Base-by-base conservation (phyloP, 2,113 vertebrate genomes). In the Helogale parvula region DNA sequence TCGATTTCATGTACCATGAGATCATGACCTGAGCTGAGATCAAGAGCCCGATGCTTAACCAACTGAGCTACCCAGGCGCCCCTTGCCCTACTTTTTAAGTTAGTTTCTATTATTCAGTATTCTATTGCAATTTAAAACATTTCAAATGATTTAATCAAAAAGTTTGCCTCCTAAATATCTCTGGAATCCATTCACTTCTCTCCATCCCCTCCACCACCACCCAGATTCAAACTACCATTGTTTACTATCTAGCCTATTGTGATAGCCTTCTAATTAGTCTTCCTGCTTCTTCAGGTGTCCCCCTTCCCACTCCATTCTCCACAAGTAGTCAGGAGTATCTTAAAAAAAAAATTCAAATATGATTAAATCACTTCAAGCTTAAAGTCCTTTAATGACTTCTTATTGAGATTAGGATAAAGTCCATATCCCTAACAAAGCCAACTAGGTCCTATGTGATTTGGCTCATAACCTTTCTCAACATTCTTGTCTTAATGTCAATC, bases 281-380 rank as follows among this genome's bases (percentile, higher is more conserved):
- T 63, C 69, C 31, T 81, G 47, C 25, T 88, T 84, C 21, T 47
- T 81, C 50, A 74, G 47, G 45, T 80, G 25, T 71, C 33, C 31
- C 3, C 7, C 57, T 90, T 84, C 29, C 41, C 7, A 90, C 6
- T 84, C 35, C 25, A 47, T 69, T 87, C 86, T 96, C 25, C 54
- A 94, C 16, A 68, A 95, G 19, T 38, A 81, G 66, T 71, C 60
- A 85, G 80, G 33, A 52, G 54, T 52, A 66, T 86, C 57, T 94
- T 92, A 4, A 33, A 41, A 50, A 79, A 57, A 86, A 69, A 66
- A 41, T 23, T 66, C 66, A 77, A 71, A 91, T 66, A 52, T 96
- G 31, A 69, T 92, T 86, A 93, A 94, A 76, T 95, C 71, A 90
- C 14, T 95, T 84, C 54, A 14, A 93, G 93, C 7, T 72, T 83